phyloP scores from a whole-genome alignment of 2,888 invertebrate species.

The Esperia sulphurella region DNA sequence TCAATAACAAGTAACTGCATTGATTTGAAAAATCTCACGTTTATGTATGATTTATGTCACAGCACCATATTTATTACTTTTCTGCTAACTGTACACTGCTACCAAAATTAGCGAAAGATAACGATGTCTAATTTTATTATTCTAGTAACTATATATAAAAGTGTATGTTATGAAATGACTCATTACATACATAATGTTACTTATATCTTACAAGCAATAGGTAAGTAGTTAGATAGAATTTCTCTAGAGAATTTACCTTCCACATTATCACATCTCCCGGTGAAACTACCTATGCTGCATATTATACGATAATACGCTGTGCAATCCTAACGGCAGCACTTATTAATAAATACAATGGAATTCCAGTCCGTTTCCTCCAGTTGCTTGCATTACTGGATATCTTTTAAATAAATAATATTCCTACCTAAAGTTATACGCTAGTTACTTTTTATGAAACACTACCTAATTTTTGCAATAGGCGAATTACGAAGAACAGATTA shows the following conservation, averaged over 20 bases:
- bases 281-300: slow-evolving; percentile 10
- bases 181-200: neutral
- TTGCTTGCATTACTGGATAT: slow-evolving; percentile 23
- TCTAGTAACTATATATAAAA: no score
- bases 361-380: slow-evolving; percentile 26
- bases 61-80: no score
- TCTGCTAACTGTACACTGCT: no score
- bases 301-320: neutral
- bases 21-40: no score
- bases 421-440: slow-evolving; percentile 37
- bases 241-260: slow-evolving; percentile 34
- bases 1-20: no score
- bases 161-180: no score
- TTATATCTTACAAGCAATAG: no score
- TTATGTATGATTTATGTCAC: no score
- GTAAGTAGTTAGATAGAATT: slow-evolving; percentile 14
- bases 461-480: slow-evolving; percentile 43
- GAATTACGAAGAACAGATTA: slow-evolving; percentile 39
- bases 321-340: neutral
- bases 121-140: no score
- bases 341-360: neutral
- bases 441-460: slow-evolving; percentile 58
- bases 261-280: slow-evolving; percentile 39
- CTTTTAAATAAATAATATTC: slow-evolving; percentile 38
- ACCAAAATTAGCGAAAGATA: no score